These are phyloP conservation scores for Puntigrus tetrazona DNA, from an alignment of 2,113 vertebrate genomes.

Conservation along the genomic window DNA sequence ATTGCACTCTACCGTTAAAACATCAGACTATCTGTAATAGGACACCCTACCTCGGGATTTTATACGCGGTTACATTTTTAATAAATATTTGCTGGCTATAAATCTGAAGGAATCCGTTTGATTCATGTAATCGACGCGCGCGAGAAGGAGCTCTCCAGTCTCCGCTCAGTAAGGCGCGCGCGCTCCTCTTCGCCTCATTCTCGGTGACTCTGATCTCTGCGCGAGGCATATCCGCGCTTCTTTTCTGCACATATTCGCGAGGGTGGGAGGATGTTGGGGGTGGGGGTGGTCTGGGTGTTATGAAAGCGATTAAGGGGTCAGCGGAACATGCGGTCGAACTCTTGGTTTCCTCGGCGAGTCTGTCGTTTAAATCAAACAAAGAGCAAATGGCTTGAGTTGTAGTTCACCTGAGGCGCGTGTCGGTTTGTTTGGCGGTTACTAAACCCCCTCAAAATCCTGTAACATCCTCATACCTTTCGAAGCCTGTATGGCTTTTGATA, in stretches of 20 bases:
- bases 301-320: not conserved
- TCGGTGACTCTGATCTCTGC: slow-evolving; percentile 20
- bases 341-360: not conserved
- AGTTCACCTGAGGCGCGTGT: not conserved
- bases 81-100: not conserved
- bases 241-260: not conserved
- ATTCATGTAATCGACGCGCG: slow-evolving; percentile 5
- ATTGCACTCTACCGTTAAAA: slow-evolving; percentile 25
- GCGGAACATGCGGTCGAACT: not conserved
- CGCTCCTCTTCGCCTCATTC: not conserved
- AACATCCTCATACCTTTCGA: not conserved
- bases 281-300: not conserved
- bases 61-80: not conserved
- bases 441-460: not conserved
- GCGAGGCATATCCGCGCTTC: not conserved
- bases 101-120: not conserved
- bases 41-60: not conserved
- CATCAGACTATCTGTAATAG: not conserved
- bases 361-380: not conserved
- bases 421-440: not conserved
- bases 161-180: not conserved
- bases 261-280: not conserved
- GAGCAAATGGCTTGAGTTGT: not conserved
- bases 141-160: slow-evolving; percentile 19
- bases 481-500: not conserved